phyloP scores from a whole-genome alignment of 1,140 invertebrate species.

The Sitobion miscanthi region DNA sequence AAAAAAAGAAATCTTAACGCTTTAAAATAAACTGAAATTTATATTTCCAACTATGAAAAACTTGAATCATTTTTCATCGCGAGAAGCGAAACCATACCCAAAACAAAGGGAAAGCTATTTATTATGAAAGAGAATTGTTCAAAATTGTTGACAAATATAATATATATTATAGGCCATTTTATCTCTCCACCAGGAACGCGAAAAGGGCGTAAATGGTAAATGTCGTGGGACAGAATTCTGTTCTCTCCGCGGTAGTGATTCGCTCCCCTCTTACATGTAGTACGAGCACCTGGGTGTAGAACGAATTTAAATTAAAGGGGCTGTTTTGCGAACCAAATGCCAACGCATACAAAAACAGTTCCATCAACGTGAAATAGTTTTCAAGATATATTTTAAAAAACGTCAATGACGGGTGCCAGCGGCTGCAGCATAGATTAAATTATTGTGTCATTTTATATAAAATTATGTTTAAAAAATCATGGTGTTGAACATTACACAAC shows the following conservation, averaged over 20 bases:
- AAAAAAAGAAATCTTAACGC: not conserved
- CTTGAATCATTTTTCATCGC: not conserved
- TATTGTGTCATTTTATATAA: not conserved
- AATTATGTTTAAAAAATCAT: not conserved
- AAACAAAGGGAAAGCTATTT: not conserved
- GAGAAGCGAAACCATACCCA: no score
- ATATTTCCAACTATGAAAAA: not conserved
- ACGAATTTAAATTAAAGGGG: slow-evolving; percentile 30
- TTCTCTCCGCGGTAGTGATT: slow-evolving; percentile 7
- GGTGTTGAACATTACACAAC: not conserved
- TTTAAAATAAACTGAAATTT: slow-evolving; percentile 19
- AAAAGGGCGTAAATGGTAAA: slow-evolving; percentile 30
- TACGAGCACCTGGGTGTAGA: slow-evolving; percentile 18
- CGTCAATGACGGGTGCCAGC: not conserved
- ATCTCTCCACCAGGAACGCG: not conserved
- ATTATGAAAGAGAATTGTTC: slow-evolving; percentile 10
- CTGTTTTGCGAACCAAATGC: not conserved
- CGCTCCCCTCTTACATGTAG: not conserved
- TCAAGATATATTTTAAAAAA: not conserved
- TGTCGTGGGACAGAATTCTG: slow-evolving; percentile 22
- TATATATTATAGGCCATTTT: slow-evolving; percentile 11
- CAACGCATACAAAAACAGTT: not conserved
- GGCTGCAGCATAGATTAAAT: not conserved
- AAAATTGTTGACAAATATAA: slow-evolving; percentile 37
- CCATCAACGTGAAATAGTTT: not conserved